Evolutionary conservation across 2,797 vertebrate species (phyloP).

Genomic region (Hozukius guyotensis): DNA sequence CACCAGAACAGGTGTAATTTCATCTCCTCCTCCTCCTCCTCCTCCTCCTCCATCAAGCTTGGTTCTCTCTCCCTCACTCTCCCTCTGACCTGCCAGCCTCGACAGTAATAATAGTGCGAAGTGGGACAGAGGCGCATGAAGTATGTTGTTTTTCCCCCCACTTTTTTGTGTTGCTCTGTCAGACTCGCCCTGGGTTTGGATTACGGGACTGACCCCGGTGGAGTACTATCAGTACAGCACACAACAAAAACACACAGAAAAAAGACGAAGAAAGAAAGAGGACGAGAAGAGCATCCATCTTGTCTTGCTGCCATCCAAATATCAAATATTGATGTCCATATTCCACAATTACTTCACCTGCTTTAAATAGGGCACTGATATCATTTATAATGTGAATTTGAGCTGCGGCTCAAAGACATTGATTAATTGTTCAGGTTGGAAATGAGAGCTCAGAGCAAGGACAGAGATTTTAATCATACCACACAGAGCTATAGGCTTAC

Average conservation of each 20-base stretch:
- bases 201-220: constrained; percentile 65
- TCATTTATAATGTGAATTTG: constrained; percentile 79
- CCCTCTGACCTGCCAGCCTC: constrained; percentile 84
- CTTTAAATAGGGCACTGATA: constrained; percentile 76
- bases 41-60: constrained; percentile 61
- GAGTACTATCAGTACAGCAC: constrained; percentile 40
- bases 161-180: constrained; percentile 71
- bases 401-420: constrained; percentile 72
- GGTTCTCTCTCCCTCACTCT: constrained; percentile 50
- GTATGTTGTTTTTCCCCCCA: constrained; percentile 72
- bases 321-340: constrained; percentile 79
- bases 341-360: constrained; percentile 73
- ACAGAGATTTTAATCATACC: constrained; percentile 66
- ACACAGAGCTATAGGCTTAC: constrained; percentile 15
- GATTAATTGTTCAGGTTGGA: constrained; percentile 78
- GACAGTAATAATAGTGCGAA: constrained; percentile 86
- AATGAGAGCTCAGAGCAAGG: constrained; percentile 67
- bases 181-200: constrained; percentile 63
- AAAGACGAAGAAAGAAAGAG: constrained; percentile 4
- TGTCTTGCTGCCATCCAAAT: constrained; percentile 49
- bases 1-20: constrained; percentile 94
- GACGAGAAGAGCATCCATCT: constrained; percentile 41
- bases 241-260: not conserved
- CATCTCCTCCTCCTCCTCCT: constrained; percentile 83
- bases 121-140: constrained; percentile 75